Conservation (phyloP, 2,113 vertebrate genomes). For the Salvelinus alpinus region DNA sequence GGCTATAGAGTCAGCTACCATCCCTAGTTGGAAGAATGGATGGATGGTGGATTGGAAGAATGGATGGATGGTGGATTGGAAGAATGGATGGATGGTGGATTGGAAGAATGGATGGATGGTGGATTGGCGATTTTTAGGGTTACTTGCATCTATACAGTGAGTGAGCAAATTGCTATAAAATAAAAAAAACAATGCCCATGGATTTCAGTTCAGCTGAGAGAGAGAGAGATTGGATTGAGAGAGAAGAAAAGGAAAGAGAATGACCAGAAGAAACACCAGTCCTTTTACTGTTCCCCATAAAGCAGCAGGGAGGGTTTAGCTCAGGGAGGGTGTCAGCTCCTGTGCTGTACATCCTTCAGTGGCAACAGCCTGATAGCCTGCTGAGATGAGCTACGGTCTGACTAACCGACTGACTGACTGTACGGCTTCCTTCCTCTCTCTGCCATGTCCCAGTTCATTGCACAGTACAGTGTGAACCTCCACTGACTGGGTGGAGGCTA, state of each 20-base stretch:
- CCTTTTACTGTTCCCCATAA: not conserved
- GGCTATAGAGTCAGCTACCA: too few species aligned
- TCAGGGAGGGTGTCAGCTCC: not conserved
- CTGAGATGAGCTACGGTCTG: slow-evolving; percentile 50
- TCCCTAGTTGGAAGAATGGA: too few species aligned
- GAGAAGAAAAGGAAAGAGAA: not conserved
- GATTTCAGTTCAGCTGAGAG: not conserved
- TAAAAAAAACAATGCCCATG: not conserved
- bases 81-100: too few species aligned
- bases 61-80: not conserved
- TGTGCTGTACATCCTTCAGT: slow-evolving; percentile 22
- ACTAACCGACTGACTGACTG: slow-evolving; percentile 46
- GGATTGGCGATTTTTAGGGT: not conserved
- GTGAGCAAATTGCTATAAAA: not conserved
- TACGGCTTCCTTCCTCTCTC: slow-evolving; percentile 41
- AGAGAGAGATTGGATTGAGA: not conserved
- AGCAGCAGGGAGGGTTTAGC: not conserved
- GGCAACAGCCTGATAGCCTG: slow-evolving; percentile 29
- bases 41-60: too few species aligned
- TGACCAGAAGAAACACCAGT: not conserved
- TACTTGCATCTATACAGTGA: not conserved
- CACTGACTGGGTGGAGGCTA: slow-evolving; percentile 54
- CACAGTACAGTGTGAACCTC: slow-evolving; percentile 10
- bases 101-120: not conserved
- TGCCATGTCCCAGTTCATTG: slow-evolving; percentile 40